Percentiles rank a stretch among this genome's conserved stretches.
These are phyloP conservation scores for Epinotia demarniana DNA, from an alignment of 2,888 invertebrate species.

Conservation along the genomic window DNA sequence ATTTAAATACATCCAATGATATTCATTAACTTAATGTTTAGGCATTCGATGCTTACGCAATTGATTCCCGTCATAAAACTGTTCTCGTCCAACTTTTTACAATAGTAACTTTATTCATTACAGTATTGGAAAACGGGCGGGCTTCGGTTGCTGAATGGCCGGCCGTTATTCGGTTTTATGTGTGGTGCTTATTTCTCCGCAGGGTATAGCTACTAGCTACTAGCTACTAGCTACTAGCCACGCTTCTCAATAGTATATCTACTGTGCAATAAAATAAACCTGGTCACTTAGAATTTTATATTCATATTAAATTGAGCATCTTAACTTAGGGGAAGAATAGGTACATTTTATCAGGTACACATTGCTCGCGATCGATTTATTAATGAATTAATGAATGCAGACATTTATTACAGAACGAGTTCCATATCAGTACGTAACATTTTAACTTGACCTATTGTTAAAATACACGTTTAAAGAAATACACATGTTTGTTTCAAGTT, in stretches of 20 bases:
- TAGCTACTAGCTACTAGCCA: not conserved
- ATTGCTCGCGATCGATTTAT: not conserved
- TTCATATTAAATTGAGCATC: conserved; percentile 33
- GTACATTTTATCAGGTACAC: not conserved
- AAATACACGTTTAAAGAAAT: too few species aligned
- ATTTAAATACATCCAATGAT: too few species aligned
- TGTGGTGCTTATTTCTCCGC: conserved; percentile 40
- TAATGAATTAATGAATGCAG: too few species aligned
- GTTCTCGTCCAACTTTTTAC: conserved; percentile 29
- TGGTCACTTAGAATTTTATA: conserved; percentile 32
- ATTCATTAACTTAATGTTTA: conserved; percentile 4
- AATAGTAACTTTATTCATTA: conserved; percentile 39
- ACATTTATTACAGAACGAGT: too few species aligned
- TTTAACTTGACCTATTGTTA: too few species aligned
- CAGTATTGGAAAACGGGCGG: conserved; percentile 38
- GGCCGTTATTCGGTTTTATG: conserved; percentile 42
- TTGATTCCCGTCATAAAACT: conserved; percentile 25
- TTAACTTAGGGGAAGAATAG: not conserved
- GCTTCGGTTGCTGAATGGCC: conserved; percentile 31
- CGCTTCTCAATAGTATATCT: conserved; percentile 4
- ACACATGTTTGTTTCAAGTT: too few species aligned
- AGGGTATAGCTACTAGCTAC: not conserved
- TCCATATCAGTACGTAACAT: too few species aligned
- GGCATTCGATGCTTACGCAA: conserved; percentile 21
- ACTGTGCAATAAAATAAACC: conserved; percentile 35